Evolutionary conservation across 1,140 invertebrate genomes (phyloP).

Genomic region (Hypsibius dujardini): DNA sequence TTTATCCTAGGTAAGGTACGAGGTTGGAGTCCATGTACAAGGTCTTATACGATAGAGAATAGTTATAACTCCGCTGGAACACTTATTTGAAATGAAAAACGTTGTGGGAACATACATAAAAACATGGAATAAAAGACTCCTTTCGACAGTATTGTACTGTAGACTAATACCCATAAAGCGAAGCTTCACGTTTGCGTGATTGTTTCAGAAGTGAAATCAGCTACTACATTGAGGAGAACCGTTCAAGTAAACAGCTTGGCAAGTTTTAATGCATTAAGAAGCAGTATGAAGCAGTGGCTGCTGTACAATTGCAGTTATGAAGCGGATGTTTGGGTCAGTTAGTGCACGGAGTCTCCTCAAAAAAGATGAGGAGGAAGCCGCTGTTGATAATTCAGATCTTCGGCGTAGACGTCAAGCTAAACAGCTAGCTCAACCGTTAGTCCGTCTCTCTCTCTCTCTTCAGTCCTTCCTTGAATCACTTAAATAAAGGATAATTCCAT

Average conservation of each 20-base stretch:
- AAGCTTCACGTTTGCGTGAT: conserved; percentile 5
- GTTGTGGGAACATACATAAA: no score
- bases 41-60: no score
- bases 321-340: conserved; percentile 63
- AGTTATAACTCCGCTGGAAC: no score
- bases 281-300: no score
- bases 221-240: conserved; percentile 76
- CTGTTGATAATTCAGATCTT: background rate
- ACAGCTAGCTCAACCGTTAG: background rate
- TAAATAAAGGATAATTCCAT: background rate
- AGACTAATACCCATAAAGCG: no score
- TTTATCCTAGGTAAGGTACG: conserved; percentile 24
- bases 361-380: conserved; percentile 20
- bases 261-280: no score
- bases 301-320: conserved; percentile 41
- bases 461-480: no score
- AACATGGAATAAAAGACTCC: background rate
- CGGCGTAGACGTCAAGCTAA: background rate
- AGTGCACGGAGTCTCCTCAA: conserved; percentile 46
- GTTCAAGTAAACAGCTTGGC: conserved; percentile 38
- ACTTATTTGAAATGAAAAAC: no score
- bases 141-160: background rate
- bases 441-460: no score
- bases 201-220: conserved; percentile 64
- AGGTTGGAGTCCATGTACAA: conserved; percentile 24